Percentiles rank a stretch among this genome's conserved stretches.
Conservation (phyloP, 2,113 vertebrate genomes). For the Bucco capensis region DNA sequence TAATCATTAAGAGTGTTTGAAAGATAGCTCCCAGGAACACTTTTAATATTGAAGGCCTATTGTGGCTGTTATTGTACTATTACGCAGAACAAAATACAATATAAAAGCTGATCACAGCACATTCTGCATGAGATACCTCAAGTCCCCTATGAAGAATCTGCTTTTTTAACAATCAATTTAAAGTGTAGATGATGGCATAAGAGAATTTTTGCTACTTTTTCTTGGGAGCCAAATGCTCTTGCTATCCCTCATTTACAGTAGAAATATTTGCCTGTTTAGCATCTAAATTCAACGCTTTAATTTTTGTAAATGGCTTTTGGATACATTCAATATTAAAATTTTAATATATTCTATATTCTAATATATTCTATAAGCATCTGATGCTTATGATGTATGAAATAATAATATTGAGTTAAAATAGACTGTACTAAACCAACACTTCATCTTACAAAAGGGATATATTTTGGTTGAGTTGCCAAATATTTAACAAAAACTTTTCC, state of each 20-base stretch:
- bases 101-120: neutral
- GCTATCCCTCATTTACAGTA: neutral
- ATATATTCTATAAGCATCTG: neutral
- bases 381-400: neutral
- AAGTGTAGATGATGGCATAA: neutral
- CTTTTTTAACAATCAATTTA: neutral
- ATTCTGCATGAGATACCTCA: neutral
- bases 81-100: neutral
- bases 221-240: neutral
- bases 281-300: neutral
- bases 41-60: neutral
- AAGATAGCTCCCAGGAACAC: neutral
- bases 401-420: neutral
- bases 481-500: neutral
- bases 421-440: neutral
- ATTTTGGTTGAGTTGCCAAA: neutral
- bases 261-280: neutral
- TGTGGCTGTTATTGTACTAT: neutral
- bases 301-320: neutral
- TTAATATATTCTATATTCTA: no score
- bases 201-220: neutral
- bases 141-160: neutral
- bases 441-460: neutral
- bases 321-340: neutral
- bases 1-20: neutral